phyloP scores from a whole-genome alignment of 2,888 invertebrate species.

The Hirtodrosophila confusa region DNA sequence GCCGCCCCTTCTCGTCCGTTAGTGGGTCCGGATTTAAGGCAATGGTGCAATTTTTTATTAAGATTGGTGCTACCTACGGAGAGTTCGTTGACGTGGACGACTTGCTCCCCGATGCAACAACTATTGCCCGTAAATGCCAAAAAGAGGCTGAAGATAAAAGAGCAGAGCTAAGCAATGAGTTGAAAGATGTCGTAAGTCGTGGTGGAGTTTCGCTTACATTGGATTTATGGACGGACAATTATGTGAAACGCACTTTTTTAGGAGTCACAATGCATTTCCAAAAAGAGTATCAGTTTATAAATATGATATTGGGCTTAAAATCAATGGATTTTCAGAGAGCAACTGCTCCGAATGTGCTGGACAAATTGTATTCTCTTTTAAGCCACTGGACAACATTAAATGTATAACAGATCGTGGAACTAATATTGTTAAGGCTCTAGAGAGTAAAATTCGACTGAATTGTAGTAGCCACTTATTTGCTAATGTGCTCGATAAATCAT shows the following conservation, averaged over 20 bases:
- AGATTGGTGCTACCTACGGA: conserved; percentile 5
- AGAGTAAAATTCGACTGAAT: conserved; percentile 12
- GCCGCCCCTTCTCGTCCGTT: conserved; percentile 2
- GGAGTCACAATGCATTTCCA: conserved; percentile 7
- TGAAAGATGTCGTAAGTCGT: too few species aligned
- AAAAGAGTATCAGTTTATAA: not conserved
- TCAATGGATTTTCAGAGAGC: not conserved
- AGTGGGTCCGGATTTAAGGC: conserved; percentile 5
- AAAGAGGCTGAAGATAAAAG: conserved; percentile 1
- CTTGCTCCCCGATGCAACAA: too few species aligned
- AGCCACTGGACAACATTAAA: conserved; percentile 11
- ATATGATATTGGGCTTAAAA: too few species aligned
- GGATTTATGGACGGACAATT: not conserved
- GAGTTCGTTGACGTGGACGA: not conserved
- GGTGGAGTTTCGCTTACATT: too few species aligned
- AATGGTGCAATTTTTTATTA: conserved; percentile 12
- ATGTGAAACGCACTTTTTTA: conserved; percentile 2
- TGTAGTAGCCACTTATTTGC: conserved; percentile 22
- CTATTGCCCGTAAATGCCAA: not conserved
- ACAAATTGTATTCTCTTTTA: conserved; percentile 13
- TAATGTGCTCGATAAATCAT: conserved; percentile 11
- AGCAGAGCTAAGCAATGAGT: too few species aligned
- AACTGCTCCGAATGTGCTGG: conserved; percentile 1
- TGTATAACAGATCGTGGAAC: conserved; percentile 16
- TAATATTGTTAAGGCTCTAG: conserved; percentile 9